Evolutionary conservation across 2,113 vertebrate genomes (phyloP).

Genomic region (Cyphomyrus plagiostoma): DNA sequence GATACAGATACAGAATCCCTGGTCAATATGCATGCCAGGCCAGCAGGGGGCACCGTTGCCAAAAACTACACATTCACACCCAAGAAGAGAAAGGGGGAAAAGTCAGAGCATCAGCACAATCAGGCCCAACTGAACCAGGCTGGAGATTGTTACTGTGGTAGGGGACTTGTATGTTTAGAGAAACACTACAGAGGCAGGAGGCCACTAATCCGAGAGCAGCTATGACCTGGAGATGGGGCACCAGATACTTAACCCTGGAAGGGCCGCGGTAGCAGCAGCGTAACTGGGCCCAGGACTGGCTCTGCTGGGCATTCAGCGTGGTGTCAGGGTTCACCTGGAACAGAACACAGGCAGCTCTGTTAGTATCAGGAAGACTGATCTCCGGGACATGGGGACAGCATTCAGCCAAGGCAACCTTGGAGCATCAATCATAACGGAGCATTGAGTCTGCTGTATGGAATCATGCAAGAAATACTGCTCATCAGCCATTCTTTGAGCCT

Average conservation of each 20-base stretch:
- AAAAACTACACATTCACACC: background rate
- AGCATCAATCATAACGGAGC: background rate
- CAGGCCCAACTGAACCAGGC: background rate
- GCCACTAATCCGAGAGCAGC: background rate
- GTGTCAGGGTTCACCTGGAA: conserved; percentile 66
- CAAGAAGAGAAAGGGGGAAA: background rate
- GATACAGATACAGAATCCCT: conserved; percentile 2
- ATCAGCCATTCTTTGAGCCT: background rate
- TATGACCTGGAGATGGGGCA: background rate
- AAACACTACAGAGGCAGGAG: background rate
- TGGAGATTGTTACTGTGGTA: background rate
- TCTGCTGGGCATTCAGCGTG: conserved; percentile 78
- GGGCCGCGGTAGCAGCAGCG: conserved; percentile 81
- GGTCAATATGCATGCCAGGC: background rate
- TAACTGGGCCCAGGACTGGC: conserved; percentile 86
- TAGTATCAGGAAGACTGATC: background rate
- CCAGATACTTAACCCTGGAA: conserved; percentile 67
- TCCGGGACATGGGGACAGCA: background rate
- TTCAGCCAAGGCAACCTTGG: background rate
- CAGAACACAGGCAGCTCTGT: conserved; percentile 28
- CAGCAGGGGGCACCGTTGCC: background rate
- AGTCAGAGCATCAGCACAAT: background rate
- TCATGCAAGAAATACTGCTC: background rate
- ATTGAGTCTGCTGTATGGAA: background rate
- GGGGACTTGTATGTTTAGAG: background rate